Conservation (phyloP, 1,140 invertebrate genomes). For the Lycorma delicatula region DNA sequence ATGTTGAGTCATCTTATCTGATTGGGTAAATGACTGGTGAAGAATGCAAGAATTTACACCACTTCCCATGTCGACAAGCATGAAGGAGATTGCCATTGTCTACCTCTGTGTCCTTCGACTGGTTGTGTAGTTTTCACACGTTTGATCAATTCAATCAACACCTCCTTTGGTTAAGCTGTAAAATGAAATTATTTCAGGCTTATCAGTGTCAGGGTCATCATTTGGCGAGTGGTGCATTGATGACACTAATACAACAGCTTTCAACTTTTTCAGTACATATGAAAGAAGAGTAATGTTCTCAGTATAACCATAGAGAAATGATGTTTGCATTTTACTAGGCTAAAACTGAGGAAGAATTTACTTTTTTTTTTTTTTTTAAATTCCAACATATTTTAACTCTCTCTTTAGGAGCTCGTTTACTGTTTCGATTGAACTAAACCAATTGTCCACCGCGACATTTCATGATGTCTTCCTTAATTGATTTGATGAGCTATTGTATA, state of each 20-base stretch:
- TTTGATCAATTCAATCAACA: conserved; percentile 38
- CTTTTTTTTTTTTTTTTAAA: conserved; percentile 40
- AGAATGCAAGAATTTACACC: too few species aligned
- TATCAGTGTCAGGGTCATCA: conserved; percentile 23
- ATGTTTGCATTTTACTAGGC: conserved; percentile 1
- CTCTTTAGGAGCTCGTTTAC: conserved; percentile 31
- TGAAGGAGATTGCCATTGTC: conserved; percentile 36
- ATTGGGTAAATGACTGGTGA: too few species aligned
- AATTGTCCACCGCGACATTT: conserved; percentile 36
- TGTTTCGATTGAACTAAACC: conserved; percentile 36
- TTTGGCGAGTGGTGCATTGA: too few species aligned
- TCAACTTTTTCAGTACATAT: too few species aligned
- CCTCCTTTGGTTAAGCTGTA: conserved; percentile 39
- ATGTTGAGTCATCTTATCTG: too few species aligned
- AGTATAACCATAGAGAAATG: too few species aligned
- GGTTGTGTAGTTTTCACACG: conserved; percentile 33
- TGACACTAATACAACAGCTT: too few species aligned
- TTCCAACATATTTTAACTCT: conserved; percentile 35
- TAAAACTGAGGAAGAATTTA: conserved; percentile 33
- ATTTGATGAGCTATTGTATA: conserved; percentile 28
- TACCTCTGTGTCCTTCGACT: conserved; percentile 35
- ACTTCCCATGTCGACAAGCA: conserved; percentile 33
- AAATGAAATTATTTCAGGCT: conserved; percentile 27
- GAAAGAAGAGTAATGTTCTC: too few species aligned
- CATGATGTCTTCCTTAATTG: conserved; percentile 30